A percentile compares a stretch with the other conserved stretches of the same genome.
phyloP scores from a whole-genome alignment of 1,140 invertebrate species.

The Druon quercuslanigerum region DNA sequence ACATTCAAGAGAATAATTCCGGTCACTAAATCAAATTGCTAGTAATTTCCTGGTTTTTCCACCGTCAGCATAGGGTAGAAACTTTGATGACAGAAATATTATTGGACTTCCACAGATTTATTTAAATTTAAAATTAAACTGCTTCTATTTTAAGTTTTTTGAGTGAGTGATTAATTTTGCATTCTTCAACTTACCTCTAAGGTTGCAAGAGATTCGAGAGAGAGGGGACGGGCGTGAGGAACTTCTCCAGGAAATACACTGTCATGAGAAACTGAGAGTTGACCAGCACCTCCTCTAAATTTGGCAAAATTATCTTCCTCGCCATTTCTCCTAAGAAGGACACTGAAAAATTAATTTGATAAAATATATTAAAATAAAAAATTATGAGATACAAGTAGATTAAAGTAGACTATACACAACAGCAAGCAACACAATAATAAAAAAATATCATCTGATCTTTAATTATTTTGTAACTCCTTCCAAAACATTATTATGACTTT shows the following conservation, averaged over 20 bases:
- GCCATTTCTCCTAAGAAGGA: slow-evolving; percentile 48
- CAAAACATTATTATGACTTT: background rate
- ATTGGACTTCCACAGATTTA: no score
- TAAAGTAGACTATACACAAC: background rate
- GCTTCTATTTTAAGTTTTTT: background rate
- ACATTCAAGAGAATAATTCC: no score
- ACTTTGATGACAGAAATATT: no score
- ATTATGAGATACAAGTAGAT: background rate
- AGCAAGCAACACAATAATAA: background rate
- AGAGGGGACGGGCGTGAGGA: slow-evolving; percentile 68
- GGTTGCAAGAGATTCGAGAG: slow-evolving; percentile 67
- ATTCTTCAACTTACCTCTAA: slow-evolving; percentile 64
- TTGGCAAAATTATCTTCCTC: slow-evolving; percentile 67
- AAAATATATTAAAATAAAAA: background rate
- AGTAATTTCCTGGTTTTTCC: no score
- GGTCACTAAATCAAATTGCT: no score
- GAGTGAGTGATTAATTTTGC: background rate
- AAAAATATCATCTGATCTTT: background rate
- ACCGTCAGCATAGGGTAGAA: no score
- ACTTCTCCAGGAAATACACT: slow-evolving; percentile 84
- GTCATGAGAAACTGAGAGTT: slow-evolving; percentile 85
- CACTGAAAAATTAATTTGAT: slow-evolving; percentile 39
- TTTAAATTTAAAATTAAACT: no score
- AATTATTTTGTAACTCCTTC: no score
- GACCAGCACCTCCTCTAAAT: slow-evolving; percentile 63